These are phyloP conservation scores for Tragopan temminckii DNA, from an alignment of 2,797 vertebrate genomes.

Conservation along the genomic window DNA sequence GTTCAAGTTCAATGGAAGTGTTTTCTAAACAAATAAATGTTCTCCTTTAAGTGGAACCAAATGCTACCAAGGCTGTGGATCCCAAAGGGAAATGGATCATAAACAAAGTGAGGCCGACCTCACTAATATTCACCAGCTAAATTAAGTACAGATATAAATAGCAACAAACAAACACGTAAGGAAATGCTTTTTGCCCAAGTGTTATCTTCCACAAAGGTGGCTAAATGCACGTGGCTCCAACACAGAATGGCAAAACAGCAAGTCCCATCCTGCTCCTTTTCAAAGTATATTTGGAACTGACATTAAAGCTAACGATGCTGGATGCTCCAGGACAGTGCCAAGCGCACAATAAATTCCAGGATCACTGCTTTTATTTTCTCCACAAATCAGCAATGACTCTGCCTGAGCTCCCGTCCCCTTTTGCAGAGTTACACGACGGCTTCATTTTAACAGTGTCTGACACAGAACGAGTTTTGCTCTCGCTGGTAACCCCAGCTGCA, in stretches of 20 bases:
- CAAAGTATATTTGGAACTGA: background rate
- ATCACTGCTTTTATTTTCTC: background rate
- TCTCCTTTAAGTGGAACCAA: conserved; percentile 67
- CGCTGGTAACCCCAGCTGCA: background rate
- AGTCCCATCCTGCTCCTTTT: background rate
- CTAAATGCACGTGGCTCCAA: rapidly evolving
- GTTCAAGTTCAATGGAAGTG: conserved; percentile 61
- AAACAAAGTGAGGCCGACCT: conserved; percentile 31
- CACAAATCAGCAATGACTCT: background rate
- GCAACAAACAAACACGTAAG: conserved; percentile 24
- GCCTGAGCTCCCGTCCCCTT: background rate
- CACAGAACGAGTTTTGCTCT: background rate
- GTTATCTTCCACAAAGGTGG: background rate
- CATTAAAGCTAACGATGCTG: rapidly evolving
- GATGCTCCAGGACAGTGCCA: background rate
- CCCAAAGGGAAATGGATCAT: conserved; percentile 11
- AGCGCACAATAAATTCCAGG: background rate
- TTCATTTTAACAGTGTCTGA: too few species aligned
- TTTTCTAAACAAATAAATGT: conserved; percentile 65
- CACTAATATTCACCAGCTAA: background rate
- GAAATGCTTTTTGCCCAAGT: background rate
- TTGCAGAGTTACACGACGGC: background rate
- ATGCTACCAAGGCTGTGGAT: conserved; percentile 12
- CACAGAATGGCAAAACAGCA: too few species aligned
- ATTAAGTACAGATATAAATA: conserved; percentile 11